Conservation (phyloP, 64 coral and sea anemone species). For the Platygyra sinensis region DNA sequence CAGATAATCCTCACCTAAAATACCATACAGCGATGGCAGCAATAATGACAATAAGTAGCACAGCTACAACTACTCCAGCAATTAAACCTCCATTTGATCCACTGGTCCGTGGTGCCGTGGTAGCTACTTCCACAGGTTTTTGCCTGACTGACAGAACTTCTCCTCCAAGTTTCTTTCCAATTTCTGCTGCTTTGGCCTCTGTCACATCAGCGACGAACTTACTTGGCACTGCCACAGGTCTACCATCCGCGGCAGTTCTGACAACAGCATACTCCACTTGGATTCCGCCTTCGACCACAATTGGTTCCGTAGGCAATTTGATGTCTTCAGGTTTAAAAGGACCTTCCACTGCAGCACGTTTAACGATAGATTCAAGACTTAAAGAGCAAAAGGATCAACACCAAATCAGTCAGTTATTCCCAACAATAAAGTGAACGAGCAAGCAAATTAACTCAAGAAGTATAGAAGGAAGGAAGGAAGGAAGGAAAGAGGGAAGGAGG, state of each 20-base stretch:
- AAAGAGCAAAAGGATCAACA: background rate
- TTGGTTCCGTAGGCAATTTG: background rate
- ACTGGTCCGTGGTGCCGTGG: background rate
- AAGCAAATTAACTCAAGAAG: too few relatives aligned
- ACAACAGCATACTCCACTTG: slow-evolving; percentile 17
- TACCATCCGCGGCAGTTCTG: background rate
- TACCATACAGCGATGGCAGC: slow-evolving; percentile 12
- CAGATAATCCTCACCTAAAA: background rate
- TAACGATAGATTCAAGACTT: background rate
- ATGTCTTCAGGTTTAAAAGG: slow-evolving; percentile 1
- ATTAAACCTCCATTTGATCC: background rate
- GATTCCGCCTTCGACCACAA: background rate
- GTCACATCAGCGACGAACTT: background rate
- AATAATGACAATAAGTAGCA: background rate
- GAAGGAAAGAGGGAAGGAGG: too few relatives aligned
- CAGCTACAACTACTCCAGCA: slow-evolving; percentile 4
- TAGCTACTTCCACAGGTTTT: background rate
- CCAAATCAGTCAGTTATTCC: background rate
- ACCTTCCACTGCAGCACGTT: background rate
- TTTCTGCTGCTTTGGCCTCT: background rate
- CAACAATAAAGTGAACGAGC: background rate
- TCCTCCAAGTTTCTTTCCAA: background rate
- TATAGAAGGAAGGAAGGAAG: too few relatives aligned
- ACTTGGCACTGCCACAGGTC: background rate
- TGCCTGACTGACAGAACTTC: background rate